Base-by-base conservation (phyloP, 1,140 invertebrate genomes). In the Bombus superbus region DNA sequence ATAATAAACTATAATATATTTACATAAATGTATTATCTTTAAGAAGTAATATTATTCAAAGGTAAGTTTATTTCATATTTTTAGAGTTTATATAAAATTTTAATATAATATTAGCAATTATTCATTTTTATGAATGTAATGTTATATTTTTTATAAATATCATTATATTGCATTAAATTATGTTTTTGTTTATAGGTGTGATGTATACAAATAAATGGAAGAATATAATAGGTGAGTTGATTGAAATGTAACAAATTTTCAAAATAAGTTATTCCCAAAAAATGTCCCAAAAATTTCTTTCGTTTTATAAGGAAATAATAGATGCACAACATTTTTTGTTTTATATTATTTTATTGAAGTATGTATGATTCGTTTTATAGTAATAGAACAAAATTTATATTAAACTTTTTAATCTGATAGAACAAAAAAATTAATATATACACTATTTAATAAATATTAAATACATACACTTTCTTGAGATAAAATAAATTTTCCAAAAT, bases 161-260 rank as follows among this genome's bases (percentile, higher is more conserved):
- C 42, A 15, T 81, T 66, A 71, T 83, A 18, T 78, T 62, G 68
- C 62, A 66, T 44, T 75, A 59, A 42, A 22, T 32, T 66, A 44
- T 80, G 22, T 81, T 40, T 59, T 85, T 86, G 42, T 82, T 89
- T 79, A 64, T 83, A 89, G 88, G 79, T 35, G 40, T 83, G 62
- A 44, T 81, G 66, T 79, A 53, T 79, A 83, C 79, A 89, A 88
- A 72, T 59, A 62, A 28, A 57, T 66, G 25, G 66, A 86, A 86
- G 66, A 86, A 68, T 81, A 38, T 74, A 62, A 11, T 89, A 64
- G 80, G 87, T 89, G 76, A 89, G 88, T 89, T 35, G n/a, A 40
- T 47, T 81, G 22, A 53, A 85, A 62, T 38, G 25, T 78, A 59
- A 59, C 47, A 71, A 71, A 53, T 71, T 25, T 22, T 11, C 42